Conservation (phyloP, 2,888 invertebrate genomes). For the Druceiella hillmani region DNA sequence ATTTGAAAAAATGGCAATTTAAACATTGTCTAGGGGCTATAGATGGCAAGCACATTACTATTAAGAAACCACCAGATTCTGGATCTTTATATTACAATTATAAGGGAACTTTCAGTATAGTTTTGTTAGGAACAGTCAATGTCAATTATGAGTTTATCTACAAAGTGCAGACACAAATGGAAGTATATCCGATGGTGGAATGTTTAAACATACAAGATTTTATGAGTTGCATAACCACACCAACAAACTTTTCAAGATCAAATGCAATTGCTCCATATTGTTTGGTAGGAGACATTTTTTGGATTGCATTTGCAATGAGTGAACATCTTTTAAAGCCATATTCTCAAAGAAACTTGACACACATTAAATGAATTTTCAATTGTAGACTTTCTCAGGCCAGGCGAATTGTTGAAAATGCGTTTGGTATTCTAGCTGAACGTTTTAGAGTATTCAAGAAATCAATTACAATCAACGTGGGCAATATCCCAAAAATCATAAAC, state of each 20-base stretch:
- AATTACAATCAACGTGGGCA: conserved; percentile 9
- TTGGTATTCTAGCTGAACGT: conserved; percentile 13
- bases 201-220: conserved; percentile 13
- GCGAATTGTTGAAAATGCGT: no score
- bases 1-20: conserved; percentile 22
- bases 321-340: conserved; percentile 12
- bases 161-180: conserved; percentile 20
- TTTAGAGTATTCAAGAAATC: conserved; percentile 13
- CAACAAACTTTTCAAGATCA: neutral
- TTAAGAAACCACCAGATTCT: conserved; percentile 16
- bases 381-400: no score
- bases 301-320: conserved; percentile 15
- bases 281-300: conserved; percentile 18
- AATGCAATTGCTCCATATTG: conserved; percentile 14
- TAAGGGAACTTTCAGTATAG: conserved; percentile 18
- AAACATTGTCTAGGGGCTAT: conserved; percentile 19
- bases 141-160: conserved; percentile 23
- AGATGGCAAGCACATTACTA: conserved; percentile 21
- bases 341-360: no score
- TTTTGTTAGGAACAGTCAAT: conserved; percentile 19
- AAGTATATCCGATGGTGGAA: conserved; percentile 19
- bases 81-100: conserved; percentile 17
- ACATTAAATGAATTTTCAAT: no score
- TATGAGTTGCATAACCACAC: conserved; percentile 10
- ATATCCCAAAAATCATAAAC: neutral